Evolutionary conservation across 2,888 invertebrate species (phyloP).

Genomic region (Macrophya annulata): DNA sequence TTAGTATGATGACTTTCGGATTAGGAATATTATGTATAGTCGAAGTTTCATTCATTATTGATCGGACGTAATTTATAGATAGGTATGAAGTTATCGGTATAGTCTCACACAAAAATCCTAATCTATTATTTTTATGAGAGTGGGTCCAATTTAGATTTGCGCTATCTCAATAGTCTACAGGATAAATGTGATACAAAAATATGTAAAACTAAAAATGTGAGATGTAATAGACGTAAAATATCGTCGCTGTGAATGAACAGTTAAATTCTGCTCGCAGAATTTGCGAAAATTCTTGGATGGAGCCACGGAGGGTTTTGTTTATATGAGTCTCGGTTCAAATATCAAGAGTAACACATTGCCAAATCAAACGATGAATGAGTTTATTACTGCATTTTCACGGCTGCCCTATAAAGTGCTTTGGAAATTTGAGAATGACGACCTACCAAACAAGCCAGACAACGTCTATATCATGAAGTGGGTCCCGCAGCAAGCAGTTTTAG

Average conservation of each 20-base stretch:
- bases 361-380: slow-evolving; percentile 73
- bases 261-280: neutral
- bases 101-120: too few relatives aligned
- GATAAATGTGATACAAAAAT: too few relatives aligned
- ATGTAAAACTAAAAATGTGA: too few relatives aligned
- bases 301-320: slow-evolving; percentile 79
- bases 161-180: too few relatives aligned
- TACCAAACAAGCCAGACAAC: slow-evolving; percentile 76
- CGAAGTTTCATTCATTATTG: too few relatives aligned
- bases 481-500: slow-evolving; percentile 77
- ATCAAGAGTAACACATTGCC: slow-evolving; percentile 79
- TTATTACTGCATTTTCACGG: slow-evolving; percentile 78
- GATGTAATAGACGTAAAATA: too few relatives aligned
- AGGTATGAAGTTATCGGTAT: too few relatives aligned
- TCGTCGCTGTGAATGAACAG: neutral
- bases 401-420: slow-evolving; percentile 79
- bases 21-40: too few relatives aligned
- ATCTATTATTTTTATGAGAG: too few relatives aligned
- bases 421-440: slow-evolving; percentile 80
- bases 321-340: slow-evolving; percentile 81
- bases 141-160: too few relatives aligned
- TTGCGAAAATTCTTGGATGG: slow-evolving; percentile 78
- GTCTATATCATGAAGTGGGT: slow-evolving; percentile 79
- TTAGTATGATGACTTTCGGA: neutral
- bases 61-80: too few relatives aligned